These are phyloP conservation scores for Andrena trimmerana DNA, from an alignment of 2,888 invertebrate genomes.

Conservation along the genomic window DNA sequence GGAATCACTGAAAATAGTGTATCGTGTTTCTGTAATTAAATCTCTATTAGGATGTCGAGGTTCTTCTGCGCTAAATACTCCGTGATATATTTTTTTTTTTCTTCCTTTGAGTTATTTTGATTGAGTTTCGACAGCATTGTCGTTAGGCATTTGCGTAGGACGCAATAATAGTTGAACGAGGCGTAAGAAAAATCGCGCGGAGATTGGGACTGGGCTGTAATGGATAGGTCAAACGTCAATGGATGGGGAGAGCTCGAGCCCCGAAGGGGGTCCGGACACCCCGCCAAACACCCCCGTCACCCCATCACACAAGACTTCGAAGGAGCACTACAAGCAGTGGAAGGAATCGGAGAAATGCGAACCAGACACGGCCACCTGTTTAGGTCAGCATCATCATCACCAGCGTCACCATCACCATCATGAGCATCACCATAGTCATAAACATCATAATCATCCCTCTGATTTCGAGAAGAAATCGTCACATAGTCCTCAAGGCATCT, in stretches of 20 bases:
- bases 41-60: constrained; percentile 2
- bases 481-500: constrained; percentile 77
- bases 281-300: constrained; percentile 84
- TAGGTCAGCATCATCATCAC: constrained; percentile 86
- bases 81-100: constrained; percentile 50
- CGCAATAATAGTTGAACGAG: constrained; percentile 81
- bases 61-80: constrained; percentile 76
- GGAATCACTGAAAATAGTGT: background rate
- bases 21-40: background rate
- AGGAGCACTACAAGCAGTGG: constrained; percentile 81
- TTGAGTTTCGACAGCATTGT: constrained; percentile 83
- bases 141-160: constrained; percentile 84
- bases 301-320: constrained; percentile 82
- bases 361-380: constrained; percentile 79
- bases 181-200: constrained; percentile 78
- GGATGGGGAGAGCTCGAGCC: constrained; percentile 83
- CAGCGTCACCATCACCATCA: constrained; percentile 84
- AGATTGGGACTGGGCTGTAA: constrained; percentile 84
- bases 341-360: constrained; percentile 80
- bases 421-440: constrained; percentile 86
- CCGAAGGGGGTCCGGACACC: constrained; percentile 83
- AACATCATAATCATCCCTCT: constrained; percentile 85
- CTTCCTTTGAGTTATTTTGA: constrained; percentile 73
- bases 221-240: constrained; percentile 85
- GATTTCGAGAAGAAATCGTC: constrained; percentile 82